Evolutionary conservation across 2,113 vertebrate species (phyloP).

Genomic region (Sialia sialis): DNA sequence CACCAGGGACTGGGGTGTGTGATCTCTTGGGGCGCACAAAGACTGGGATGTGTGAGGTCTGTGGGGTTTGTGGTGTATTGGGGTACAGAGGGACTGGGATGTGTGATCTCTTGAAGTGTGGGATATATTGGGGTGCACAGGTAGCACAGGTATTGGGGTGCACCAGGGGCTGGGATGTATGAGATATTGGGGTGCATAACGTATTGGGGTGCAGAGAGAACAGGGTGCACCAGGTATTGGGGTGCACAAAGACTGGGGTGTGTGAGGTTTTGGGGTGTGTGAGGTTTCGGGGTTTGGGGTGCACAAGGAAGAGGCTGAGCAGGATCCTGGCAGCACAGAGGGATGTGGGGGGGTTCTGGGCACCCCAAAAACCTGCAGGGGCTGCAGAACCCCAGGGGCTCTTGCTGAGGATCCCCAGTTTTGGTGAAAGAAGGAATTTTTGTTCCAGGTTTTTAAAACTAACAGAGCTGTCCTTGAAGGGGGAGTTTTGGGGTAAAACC

Average conservation of each 20-base stretch:
- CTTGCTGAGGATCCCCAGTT: not conserved
- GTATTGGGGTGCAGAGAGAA: not conserved
- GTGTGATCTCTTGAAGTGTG: too few relatives aligned
- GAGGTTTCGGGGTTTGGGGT: rapidly evolving
- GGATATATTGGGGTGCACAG: not conserved
- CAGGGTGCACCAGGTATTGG: not conserved
- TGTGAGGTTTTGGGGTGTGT: not conserved
- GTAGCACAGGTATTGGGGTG: too few relatives aligned
- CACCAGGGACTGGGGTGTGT: too few relatives aligned
- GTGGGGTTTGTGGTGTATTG: too few relatives aligned
- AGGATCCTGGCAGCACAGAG: not conserved
- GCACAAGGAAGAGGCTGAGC: not conserved
- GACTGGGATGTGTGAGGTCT: too few relatives aligned
- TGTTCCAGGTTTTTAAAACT: rapidly evolving
- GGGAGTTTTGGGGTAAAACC: not conserved
- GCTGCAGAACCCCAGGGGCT: not conserved
- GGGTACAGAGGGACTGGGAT: not conserved
- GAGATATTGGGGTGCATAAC: not conserved
- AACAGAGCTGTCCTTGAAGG: rapidly evolving
- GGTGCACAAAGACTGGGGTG: not conserved
- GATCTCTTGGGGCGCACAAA: rapidly evolving
- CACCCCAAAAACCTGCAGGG: rapidly evolving
- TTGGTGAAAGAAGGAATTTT: not conserved
- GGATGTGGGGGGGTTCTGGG: rapidly evolving
- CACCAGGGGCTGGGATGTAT: not conserved